A percentile compares a stretch with the other conserved stretches of the same genome.
phyloP scores from a whole-genome alignment of 1,140 invertebrate genomes.

The Dendrolimus kikuchii region DNA sequence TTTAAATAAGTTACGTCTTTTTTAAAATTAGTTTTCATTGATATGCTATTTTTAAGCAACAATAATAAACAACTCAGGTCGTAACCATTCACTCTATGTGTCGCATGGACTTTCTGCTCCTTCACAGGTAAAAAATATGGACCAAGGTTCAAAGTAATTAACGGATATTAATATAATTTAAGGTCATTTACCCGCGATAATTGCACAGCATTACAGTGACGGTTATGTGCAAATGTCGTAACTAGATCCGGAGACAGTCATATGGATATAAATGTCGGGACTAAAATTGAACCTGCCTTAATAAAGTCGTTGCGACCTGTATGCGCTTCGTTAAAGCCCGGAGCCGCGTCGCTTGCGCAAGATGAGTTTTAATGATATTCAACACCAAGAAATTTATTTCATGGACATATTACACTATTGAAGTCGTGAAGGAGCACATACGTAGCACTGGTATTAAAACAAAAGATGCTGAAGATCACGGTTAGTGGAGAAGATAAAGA shows the following conservation, averaged over 20 bases:
- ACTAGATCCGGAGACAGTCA: slow-evolving; percentile 7
- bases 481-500: too few relatives aligned
- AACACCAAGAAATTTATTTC: too few relatives aligned
- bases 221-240: slow-evolving; percentile 3
- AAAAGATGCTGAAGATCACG: too few relatives aligned
- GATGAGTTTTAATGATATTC: too few relatives aligned
- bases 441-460: too few relatives aligned
- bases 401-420: too few relatives aligned
- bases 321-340: slow-evolving; percentile 16
- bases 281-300: slow-evolving; percentile 11
- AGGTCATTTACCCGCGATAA: slow-evolving; percentile 2
- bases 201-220: neutral
- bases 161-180: neutral
- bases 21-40: too few relatives aligned
- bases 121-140: neutral
- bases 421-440: too few relatives aligned
- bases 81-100: too few relatives aligned
- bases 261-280: slow-evolving; percentile 1
- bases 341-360: neutral
- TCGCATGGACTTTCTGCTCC: neutral
- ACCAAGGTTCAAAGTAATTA: neutral
- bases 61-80: too few relatives aligned
- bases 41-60: too few relatives aligned
- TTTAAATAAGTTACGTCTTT: too few relatives aligned
- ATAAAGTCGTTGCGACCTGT: slow-evolving; percentile 8